phyloP scores from a whole-genome alignment of 1,140 invertebrate species.

The Sitodiplosis mosellana region DNA sequence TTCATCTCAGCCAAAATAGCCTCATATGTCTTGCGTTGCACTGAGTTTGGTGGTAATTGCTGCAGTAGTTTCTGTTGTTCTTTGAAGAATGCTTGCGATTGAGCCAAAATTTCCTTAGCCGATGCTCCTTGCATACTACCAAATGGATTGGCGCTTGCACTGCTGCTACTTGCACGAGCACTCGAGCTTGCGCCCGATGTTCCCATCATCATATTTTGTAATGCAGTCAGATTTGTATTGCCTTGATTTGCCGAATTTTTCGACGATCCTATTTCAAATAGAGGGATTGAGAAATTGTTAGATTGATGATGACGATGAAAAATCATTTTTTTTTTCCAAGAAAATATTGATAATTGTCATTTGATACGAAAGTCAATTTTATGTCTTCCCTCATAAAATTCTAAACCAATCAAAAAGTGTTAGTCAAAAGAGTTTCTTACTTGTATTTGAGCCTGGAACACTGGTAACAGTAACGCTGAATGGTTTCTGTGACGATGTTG shows the following conservation, averaged over 20 bases:
- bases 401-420: constrained; percentile 10
- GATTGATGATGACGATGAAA: no score
- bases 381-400: neutral
- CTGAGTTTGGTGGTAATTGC: constrained; percentile 26
- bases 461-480: constrained; percentile 68
- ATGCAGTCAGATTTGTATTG: constrained; percentile 41
- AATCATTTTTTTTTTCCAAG: no score
- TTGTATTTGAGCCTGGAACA: constrained; percentile 32
- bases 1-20: constrained; percentile 53
- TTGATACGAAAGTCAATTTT: no score
- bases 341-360: no score
- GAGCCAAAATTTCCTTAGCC: constrained; percentile 44
- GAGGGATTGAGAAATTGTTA: no score
- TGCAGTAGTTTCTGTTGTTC: constrained; percentile 38
- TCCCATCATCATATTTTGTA: constrained; percentile 27
- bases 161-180: constrained; percentile 7
- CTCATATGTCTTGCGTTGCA: constrained; percentile 50
- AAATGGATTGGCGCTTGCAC: constrained; percentile 8
- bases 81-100: constrained; percentile 49
- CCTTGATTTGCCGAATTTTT: neutral
- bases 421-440: neutral
- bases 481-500: constrained; percentile 40
- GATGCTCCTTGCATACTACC: constrained; percentile 20
- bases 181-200: no score
- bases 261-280: neutral